These are phyloP conservation scores for Dasysyrphus albostriatus DNA, from an alignment of 2,888 invertebrate species.

Conservation along the genomic window DNA sequence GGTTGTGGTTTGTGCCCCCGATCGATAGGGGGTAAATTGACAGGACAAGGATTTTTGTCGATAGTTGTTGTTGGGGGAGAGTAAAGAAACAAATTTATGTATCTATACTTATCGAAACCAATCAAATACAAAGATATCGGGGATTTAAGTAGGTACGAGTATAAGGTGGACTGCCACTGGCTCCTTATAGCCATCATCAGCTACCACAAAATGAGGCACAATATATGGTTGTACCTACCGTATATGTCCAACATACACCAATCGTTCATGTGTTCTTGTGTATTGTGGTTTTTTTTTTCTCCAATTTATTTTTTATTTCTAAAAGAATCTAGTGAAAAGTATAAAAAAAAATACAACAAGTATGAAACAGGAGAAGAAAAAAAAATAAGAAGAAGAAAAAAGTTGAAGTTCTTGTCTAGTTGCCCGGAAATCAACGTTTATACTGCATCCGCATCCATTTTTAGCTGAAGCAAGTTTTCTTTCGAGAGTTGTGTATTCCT, in stretches of 20 bases:
- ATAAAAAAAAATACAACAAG: constrained; percentile 9
- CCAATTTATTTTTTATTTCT: background rate
- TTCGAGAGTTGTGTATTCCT: constrained; percentile 53
- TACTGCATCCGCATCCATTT: constrained; percentile 75
- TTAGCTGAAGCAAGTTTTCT: constrained; percentile 69
- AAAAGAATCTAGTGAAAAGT: constrained; percentile 18
- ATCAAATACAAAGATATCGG: constrained; percentile 25
- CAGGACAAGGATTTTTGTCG: constrained; percentile 71
- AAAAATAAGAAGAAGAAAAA: constrained; percentile 40
- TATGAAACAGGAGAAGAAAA: constrained; percentile 1
- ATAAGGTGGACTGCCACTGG: constrained; percentile 36
- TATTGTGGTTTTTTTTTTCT: background rate
- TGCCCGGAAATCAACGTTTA: constrained; percentile 76
- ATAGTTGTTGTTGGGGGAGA: constrained; percentile 34
- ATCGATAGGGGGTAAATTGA: constrained; percentile 55
- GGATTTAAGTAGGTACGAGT: background rate
- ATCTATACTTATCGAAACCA: constrained; percentile 40
- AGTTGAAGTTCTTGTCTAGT: constrained; percentile 74
- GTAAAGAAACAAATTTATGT: background rate
- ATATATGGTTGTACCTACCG: background rate
- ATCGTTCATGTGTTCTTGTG: constrained; percentile 38
- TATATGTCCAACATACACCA: constrained; percentile 38
- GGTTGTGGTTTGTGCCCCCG: constrained; percentile 47
- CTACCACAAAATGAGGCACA: constrained; percentile 13
- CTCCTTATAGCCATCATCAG: constrained; percentile 31